Base-by-base conservation (phyloP, 2,888 invertebrate genomes). In the Abscondita cerata region DNA sequence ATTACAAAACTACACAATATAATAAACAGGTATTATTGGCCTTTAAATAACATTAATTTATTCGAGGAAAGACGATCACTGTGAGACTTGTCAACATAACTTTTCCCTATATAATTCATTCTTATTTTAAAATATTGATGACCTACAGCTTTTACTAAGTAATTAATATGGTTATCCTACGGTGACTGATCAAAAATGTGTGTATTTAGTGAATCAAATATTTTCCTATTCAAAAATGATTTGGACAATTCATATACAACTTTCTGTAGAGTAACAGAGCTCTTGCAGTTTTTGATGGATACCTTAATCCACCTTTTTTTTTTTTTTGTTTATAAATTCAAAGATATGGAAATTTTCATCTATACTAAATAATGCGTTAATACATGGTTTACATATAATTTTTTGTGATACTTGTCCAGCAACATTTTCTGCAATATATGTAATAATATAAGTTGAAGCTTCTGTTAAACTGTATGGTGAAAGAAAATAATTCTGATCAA, bases 361-460 rank as follows among this genome's bases (percentile, higher is more conserved):
- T 36, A n/a, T 12, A 36, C 36, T 36, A 36, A 36, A 36, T 36
- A 36, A 36, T 9, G 36, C 12, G 36, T 36, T 36, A 36, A 36
- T 36, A 36, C 36, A 36, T 36, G 36, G 36, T 36, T 36, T 36
- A 36, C 36, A 25, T 40, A 40, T 13, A 40, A 40, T 40, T 40
- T 40, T 11, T 40, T 40, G 4, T 12, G 40, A 40, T 6, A 40
- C 40, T 40, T 40, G 13, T 13, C 12, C 13, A 40, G 40, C 40
- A 13, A 40, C 13, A 40, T 40, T 40, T 13, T 15, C 13, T 40
- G 40, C 40, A 40, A 15, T 40, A 40, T 40, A 40, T 40, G 40
- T 40, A 13, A 40, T 40, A 40, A 40, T 13, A 40, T 40, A 40
- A 40, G 12, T 40, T 13, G 40, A 40, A 15, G 40, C 40, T 40